These are phyloP conservation scores for Chrysemys picta DNA, from an alignment of 2,113 vertebrate genomes.

Conservation along the genomic window DNA sequence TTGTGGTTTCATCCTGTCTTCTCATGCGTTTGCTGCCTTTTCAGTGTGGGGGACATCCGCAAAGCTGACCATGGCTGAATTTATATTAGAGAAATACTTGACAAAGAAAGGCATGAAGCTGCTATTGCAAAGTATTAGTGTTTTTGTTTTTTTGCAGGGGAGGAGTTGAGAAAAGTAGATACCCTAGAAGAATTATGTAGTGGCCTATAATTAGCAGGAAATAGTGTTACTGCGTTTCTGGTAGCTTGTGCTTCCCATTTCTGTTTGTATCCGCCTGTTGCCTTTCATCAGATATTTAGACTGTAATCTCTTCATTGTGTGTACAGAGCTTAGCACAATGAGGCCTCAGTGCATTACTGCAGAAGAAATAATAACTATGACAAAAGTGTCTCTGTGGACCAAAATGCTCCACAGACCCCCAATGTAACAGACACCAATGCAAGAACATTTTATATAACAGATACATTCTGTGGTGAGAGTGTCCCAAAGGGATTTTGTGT, in stretches of 20 bases:
- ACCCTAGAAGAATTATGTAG: neutral
- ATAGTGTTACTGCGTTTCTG: neutral
- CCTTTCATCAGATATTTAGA: neutral
- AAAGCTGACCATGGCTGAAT: neutral
- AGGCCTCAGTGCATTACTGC: neutral
- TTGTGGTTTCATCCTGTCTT: neutral
- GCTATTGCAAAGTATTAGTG: neutral
- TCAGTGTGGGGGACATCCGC: neutral
- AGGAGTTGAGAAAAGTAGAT: neutral
- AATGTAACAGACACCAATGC: neutral
- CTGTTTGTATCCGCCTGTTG: neutral
- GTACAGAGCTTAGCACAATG: neutral
- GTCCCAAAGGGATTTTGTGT: neutral
- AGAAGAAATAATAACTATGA: neutral
- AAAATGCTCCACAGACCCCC: neutral
- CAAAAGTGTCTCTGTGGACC: neutral
- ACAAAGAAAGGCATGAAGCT: neutral
- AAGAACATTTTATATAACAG: neutral
- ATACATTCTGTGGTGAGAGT: neutral
- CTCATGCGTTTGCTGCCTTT: neutral
- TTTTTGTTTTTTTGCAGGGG: neutral
- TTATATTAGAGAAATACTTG: neutral
- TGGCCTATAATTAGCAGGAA: neutral
- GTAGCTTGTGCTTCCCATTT: neutral
- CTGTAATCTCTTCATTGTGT: neutral